Conservation (phyloP, 2,888 invertebrate species). For the Agrochola circellaris region DNA sequence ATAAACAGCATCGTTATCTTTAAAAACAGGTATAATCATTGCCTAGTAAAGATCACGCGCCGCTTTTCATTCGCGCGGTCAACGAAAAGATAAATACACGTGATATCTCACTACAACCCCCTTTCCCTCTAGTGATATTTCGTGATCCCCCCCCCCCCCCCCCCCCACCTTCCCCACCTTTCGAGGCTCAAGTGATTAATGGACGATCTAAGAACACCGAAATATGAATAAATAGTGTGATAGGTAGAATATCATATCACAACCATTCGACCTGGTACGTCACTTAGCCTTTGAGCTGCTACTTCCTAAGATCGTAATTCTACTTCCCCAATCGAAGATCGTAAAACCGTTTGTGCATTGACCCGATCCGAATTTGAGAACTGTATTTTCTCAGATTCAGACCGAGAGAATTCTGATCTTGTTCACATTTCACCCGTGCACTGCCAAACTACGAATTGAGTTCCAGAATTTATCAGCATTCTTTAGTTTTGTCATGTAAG, state of each 20-base stretch:
- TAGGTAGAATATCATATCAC: neutral
- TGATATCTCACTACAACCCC: too few relatives aligned
- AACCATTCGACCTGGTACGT: neutral
- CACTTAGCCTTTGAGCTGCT: neutral
- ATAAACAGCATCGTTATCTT: too few relatives aligned
- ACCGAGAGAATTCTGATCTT: neutral
- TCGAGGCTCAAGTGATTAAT: too few relatives aligned
- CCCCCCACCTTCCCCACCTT: too few relatives aligned
- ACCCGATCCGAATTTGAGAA: neutral
- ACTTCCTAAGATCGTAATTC: neutral
- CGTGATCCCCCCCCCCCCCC: too few relatives aligned
- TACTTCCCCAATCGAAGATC: neutral
- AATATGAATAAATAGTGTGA: too few relatives aligned
- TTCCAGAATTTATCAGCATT: neutral
- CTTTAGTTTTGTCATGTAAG: neutral
- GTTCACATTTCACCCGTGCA: conserved; percentile 13
- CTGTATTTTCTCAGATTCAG: conserved; percentile 1
- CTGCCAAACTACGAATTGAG: conserved; percentile 5
- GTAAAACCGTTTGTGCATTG: conserved; percentile 27
- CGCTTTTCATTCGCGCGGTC: too few relatives aligned
- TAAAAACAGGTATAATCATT: too few relatives aligned
- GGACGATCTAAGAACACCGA: too few relatives aligned
- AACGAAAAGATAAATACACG: too few relatives aligned
- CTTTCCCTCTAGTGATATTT: too few relatives aligned
- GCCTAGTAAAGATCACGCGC: too few relatives aligned